Conservation (phyloP, 2,113 vertebrate species). For the Pithys albifrons region DNA sequence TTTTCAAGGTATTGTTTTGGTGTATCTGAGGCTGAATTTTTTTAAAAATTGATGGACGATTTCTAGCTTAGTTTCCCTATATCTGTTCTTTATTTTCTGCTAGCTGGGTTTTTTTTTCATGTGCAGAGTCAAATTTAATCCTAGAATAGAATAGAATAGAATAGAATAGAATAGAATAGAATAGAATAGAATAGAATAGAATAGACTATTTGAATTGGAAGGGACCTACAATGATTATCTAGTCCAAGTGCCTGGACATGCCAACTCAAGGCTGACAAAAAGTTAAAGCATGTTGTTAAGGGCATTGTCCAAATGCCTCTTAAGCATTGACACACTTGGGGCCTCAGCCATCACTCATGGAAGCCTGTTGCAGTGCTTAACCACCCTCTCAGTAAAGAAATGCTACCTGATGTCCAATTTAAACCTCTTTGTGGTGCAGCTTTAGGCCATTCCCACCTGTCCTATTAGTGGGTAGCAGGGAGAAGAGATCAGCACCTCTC, state of each 20-base stretch:
- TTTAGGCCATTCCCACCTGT: neutral
- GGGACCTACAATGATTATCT: neutral
- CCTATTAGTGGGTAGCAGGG: rapidly evolving
- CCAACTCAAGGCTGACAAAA: neutral
- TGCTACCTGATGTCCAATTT: neutral
- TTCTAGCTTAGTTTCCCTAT: neutral
- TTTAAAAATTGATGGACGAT: neutral
- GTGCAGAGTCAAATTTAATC: neutral
- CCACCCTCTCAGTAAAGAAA: neutral
- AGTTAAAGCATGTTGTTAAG: neutral
- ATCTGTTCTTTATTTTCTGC: neutral
- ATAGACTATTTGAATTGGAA: neutral
- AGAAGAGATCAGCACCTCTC: neutral
- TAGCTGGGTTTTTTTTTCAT: neutral
- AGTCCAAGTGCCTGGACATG: neutral
- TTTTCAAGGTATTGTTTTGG: neutral
- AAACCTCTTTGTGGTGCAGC: rapidly evolving
- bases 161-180: neutral
- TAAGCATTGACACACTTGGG: neutral
- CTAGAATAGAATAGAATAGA: neutral
- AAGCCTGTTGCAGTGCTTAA: neutral
- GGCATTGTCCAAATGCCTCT: neutral
- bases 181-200: too few species aligned
- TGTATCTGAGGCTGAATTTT: neutral
- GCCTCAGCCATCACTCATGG: neutral